A percentile compares a stretch with the other conserved stretches of the same genome.
These are phyloP conservation scores for Lithophane socia DNA, from an alignment of 2,888 invertebrate species.

Conservation along the genomic window DNA sequence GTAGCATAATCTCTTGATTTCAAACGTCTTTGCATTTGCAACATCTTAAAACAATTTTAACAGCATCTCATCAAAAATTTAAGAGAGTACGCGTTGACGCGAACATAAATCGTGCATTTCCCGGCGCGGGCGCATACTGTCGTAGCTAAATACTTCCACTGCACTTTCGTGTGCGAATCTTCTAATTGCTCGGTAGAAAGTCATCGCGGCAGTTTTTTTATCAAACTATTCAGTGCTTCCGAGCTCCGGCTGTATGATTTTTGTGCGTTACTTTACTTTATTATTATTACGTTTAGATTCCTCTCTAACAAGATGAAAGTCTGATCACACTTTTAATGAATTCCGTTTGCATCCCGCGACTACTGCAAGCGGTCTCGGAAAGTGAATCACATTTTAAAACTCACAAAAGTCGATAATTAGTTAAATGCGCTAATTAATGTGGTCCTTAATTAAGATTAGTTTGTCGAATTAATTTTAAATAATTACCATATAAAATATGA, in stretches of 20 bases:
- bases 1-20: slow-evolving; percentile 16
- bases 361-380: slow-evolving; percentile 67
- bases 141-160: slow-evolving; percentile 64
- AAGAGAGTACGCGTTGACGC: slow-evolving; percentile 53
- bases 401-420: slow-evolving; percentile 69
- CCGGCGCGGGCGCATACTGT: slow-evolving; percentile 63
- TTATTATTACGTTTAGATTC: slow-evolving; percentile 81
- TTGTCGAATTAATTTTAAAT: neutral
- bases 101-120: slow-evolving; percentile 69
- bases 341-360: slow-evolving; percentile 77
- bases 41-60: slow-evolving; percentile 40
- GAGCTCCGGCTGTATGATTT: slow-evolving; percentile 79
- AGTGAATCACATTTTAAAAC: slow-evolving; percentile 69
- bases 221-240: slow-evolving; percentile 75
- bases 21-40: slow-evolving; percentile 7
- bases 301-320: slow-evolving; percentile 88
- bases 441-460: slow-evolving; percentile 30
- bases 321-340: slow-evolving; percentile 82
- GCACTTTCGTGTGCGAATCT: slow-evolving; percentile 89
- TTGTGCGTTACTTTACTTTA: slow-evolving; percentile 83
- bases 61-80: slow-evolving; percentile 59
- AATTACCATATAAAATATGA: neutral
- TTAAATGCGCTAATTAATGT: slow-evolving; percentile 66
- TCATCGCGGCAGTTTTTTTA: slow-evolving; percentile 80
- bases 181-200: slow-evolving; percentile 88